Percentiles rank a stretch among this genome's conserved stretches.
Conservation (phyloP, 2,888 invertebrate species). For the Drosophila multiciliata region DNA sequence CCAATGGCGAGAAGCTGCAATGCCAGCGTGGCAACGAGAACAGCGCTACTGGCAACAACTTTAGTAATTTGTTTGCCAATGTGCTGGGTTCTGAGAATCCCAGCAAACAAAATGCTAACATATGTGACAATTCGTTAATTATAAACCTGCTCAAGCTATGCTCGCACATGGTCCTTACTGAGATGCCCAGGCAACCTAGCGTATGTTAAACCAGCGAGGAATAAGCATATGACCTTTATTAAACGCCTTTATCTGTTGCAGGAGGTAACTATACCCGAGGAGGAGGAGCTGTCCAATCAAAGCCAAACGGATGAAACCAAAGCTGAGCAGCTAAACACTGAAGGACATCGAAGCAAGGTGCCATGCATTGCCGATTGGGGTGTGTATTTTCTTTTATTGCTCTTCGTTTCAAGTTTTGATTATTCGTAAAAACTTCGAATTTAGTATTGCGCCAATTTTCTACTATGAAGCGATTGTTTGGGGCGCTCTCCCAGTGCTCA, state of each 20-base stretch:
- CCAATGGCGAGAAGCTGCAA: slow-evolving; percentile 86
- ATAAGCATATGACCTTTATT: background rate
- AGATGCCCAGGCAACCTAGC: slow-evolving; percentile 86
- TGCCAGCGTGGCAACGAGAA: slow-evolving; percentile 86
- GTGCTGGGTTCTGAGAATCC: slow-evolving; percentile 88
- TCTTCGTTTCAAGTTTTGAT: background rate
- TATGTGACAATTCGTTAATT: slow-evolving; percentile 90
- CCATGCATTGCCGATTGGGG: slow-evolving; percentile 92
- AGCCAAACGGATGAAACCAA: slow-evolving; percentile 94
- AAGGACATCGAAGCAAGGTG: slow-evolving; percentile 85
- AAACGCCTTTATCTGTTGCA: slow-evolving; percentile 19
- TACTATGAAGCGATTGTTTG: slow-evolving; percentile 93
- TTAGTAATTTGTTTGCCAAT: slow-evolving; percentile 91
- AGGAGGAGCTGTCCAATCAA: slow-evolving; percentile 85
- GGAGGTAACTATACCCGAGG: slow-evolving; percentile 85
- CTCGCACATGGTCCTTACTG: slow-evolving; percentile 88
- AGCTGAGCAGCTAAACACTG: slow-evolving; percentile 88
- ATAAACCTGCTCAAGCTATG: slow-evolving; percentile 90
- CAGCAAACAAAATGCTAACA: slow-evolving; percentile 88
- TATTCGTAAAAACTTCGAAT: slow-evolving; percentile 8
- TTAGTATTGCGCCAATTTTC: slow-evolving; percentile 90
- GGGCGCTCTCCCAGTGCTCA: slow-evolving; percentile 91
- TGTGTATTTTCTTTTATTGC: slow-evolving; percentile 64
- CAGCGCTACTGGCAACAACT: slow-evolving; percentile 86
- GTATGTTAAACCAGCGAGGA: slow-evolving; percentile 63